Conservation (phyloP, 1,140 invertebrate species). For the Geopemphigus sp. region DNA sequence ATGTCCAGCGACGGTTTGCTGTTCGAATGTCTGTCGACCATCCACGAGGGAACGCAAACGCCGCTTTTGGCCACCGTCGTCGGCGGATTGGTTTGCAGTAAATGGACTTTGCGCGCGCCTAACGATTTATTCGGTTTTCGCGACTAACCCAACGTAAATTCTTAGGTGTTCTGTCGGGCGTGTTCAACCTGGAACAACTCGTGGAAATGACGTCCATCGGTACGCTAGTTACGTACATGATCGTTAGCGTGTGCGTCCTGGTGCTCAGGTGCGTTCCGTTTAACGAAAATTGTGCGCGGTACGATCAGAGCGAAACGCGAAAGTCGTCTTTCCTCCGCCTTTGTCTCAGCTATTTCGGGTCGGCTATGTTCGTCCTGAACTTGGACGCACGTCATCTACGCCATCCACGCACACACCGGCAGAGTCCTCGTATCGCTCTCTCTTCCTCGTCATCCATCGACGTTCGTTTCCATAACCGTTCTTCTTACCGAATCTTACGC, state of each 20-base stretch:
- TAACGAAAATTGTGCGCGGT: too few species aligned
- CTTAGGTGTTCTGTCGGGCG: constrained; percentile 72
- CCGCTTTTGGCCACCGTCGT: constrained; percentile 53
- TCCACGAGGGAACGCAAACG: constrained; percentile 58
- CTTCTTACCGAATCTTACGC: too few species aligned
- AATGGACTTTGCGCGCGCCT: too few species aligned
- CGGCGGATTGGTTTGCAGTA: constrained; percentile 52
- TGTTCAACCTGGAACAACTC: constrained; percentile 83
- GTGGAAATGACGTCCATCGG: constrained; percentile 96
- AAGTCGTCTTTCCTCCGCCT: too few species aligned
- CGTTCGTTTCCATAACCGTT: too few species aligned
- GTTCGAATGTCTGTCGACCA: constrained; percentile 71
- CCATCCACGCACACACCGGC: too few species aligned
- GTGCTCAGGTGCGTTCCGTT: constrained; percentile 71
- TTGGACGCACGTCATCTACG: too few species aligned
- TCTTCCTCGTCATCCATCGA: too few species aligned
- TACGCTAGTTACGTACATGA: constrained; percentile 86
- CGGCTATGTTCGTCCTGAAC: too few species aligned
- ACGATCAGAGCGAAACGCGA: too few species aligned
- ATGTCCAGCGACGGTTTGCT: constrained; percentile 86
- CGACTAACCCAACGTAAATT: not conserved
- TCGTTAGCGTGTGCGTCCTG: constrained; percentile 85
- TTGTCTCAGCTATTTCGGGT: too few species aligned
- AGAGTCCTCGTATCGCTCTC: too few species aligned
- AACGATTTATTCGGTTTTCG: not conserved